These are phyloP conservation scores for Dicyrtoma fusca DNA, from an alignment of 2,888 invertebrate species.

Conservation along the genomic window DNA sequence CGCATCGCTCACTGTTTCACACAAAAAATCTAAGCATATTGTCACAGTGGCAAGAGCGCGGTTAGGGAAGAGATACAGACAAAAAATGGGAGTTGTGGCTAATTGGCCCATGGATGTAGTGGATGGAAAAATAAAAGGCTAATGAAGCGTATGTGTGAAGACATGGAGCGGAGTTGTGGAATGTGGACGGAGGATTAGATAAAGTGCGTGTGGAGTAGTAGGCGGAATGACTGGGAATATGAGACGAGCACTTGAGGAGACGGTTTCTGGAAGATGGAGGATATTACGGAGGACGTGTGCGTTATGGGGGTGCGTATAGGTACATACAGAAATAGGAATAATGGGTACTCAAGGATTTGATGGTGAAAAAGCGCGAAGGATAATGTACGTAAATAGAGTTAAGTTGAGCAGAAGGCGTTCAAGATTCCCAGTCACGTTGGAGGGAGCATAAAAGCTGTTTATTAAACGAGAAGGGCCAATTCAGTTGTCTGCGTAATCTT, in stretches of 20 bases:
- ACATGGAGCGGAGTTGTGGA: not conserved
- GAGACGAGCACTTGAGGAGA: not conserved
- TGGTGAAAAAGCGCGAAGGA: conserved; percentile 41
- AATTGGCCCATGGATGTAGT: no score
- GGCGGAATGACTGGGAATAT: not conserved
- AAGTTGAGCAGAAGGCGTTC: conserved; percentile 41
- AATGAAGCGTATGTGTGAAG: not conserved
- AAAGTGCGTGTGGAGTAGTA: not conserved
- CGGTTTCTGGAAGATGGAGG: not conserved
- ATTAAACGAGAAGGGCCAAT: conserved; percentile 45
- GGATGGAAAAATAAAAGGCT: conserved; percentile 3
- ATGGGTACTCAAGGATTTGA: conserved; percentile 40
- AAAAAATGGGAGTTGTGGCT: no score
- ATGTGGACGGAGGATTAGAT: not conserved
- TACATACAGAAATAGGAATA: conserved; percentile 26
- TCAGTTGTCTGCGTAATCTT: conserved; percentile 47
- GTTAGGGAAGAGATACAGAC: no score
- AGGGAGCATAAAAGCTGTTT: conserved; percentile 45
- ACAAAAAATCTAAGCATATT: no score
- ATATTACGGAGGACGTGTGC: not conserved
- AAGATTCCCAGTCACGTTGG: conserved; percentile 46
- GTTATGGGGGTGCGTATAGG: conserved; percentile 15
- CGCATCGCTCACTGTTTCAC: no score
- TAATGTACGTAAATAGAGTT: conserved; percentile 43
- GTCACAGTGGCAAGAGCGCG: no score